Conservation (phyloP, 2,113 vertebrate genomes). For the Bettongia penicillata region DNA sequence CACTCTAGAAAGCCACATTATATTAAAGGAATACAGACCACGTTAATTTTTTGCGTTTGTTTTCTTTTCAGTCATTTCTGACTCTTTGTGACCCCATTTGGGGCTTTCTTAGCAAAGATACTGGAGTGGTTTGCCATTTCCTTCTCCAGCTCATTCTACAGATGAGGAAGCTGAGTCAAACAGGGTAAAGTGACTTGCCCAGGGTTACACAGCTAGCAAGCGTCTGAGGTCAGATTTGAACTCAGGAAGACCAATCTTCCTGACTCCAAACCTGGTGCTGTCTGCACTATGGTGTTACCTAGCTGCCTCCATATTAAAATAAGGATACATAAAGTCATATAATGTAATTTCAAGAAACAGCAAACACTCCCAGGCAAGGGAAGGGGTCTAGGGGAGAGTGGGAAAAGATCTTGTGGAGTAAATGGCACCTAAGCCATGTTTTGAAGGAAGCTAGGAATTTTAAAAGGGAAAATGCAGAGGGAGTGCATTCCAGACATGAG, state of each 20-base stretch:
- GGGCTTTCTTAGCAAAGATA: no score
- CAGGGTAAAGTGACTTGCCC: no score
- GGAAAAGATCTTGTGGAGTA: not conserved
- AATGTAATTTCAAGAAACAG: not conserved
- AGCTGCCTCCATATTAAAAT: not conserved
- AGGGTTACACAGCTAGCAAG: no score
- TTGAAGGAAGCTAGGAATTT: not conserved
- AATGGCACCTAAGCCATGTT: not conserved
- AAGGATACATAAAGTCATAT: not conserved
- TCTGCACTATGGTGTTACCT: no score
- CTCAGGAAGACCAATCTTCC: no score
- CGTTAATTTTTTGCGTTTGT: not conserved
- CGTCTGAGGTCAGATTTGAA: no score
- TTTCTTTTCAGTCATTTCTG: no score
- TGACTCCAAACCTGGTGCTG: no score
- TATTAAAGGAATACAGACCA: not conserved
- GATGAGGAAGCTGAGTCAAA: no score
- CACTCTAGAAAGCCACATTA: not conserved
- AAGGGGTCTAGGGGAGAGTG: not conserved
- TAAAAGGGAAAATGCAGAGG: not conserved
- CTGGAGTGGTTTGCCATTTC: no score
- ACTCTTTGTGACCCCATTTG: no score
- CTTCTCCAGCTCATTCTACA: no score
- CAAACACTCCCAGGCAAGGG: not conserved
- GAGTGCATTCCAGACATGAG: constrained; percentile 14